phyloP scores from a whole-genome alignment of 1,140 invertebrate genomes.

The Sesamia nonagrioides region DNA sequence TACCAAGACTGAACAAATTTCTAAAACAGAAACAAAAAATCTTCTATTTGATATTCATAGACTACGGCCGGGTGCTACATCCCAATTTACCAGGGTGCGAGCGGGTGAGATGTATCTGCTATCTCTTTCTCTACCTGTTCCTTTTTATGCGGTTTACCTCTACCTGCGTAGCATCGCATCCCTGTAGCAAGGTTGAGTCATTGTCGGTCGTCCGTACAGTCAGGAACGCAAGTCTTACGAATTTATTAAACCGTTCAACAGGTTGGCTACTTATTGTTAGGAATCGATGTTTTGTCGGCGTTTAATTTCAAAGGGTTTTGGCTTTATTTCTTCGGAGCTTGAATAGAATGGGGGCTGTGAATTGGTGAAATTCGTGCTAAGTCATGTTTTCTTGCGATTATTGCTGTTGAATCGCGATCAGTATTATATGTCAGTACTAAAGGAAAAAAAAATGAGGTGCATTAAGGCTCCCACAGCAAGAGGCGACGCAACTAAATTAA shows the following conservation, averaged over 20 bases:
- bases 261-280: constrained; percentile 39
- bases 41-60: constrained; percentile 53
- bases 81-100: constrained; percentile 46
- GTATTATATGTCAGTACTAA: no score
- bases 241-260: constrained; percentile 48
- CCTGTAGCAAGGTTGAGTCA: constrained; percentile 43
- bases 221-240: constrained; percentile 41
- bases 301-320: constrained; percentile 43
- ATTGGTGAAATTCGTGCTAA: constrained; percentile 10
- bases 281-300: constrained; percentile 41
- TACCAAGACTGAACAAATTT: background rate
- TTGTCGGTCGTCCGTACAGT: constrained; percentile 45
- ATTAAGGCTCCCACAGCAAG: no score
- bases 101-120: constrained; percentile 8
- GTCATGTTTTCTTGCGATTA: constrained; percentile 9
- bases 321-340: constrained; percentile 19
- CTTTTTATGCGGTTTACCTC: constrained; percentile 47
- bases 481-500: no score
- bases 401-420: background rate
- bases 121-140: constrained; percentile 48
- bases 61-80: constrained; percentile 30
- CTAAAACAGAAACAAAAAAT: constrained; percentile 48
- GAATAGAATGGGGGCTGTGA: constrained; percentile 6
- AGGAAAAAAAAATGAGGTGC: no score
- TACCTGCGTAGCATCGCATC: constrained; percentile 47